Percentiles rank a stretch among this genome's conserved stretches.
These are phyloP conservation scores for Peromyscus melanophrys DNA, from an alignment of 2,797 vertebrate genomes.

Conservation along the genomic window DNA sequence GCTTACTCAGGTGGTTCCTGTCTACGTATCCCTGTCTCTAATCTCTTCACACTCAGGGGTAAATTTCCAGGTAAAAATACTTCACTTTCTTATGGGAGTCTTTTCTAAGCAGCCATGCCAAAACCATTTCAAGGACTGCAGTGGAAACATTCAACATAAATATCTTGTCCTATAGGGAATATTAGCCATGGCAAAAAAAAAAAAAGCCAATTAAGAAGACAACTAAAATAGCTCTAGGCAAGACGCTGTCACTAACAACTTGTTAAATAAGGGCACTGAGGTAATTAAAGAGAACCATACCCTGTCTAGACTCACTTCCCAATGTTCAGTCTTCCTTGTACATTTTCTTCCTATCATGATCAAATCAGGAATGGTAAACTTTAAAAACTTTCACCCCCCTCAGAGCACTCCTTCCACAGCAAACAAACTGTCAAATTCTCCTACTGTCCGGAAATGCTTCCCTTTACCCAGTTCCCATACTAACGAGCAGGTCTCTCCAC, in stretches of 20 bases:
- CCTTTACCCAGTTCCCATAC: neutral
- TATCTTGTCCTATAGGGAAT: constrained; percentile 74
- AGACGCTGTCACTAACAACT: constrained; percentile 41
- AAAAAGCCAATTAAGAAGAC: constrained; percentile 62
- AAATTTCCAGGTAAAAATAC: constrained; percentile 80
- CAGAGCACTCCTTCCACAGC: neutral
- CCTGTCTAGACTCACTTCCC: constrained; percentile 6
- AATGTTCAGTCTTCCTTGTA: neutral
- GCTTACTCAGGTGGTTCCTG: neutral
- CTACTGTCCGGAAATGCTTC: neutral
- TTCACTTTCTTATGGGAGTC: constrained; percentile 63
- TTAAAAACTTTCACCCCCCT: neutral
- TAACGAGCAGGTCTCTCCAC: neutral
- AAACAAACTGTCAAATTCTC: neutral
- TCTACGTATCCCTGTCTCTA: constrained; percentile 23
- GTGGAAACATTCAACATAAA: constrained; percentile 81
- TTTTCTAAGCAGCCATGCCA: constrained; percentile 64
- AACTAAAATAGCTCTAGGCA: constrained; percentile 65
- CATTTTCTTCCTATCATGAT: neutral
- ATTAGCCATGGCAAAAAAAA: constrained; percentile 50
- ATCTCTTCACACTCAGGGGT: constrained; percentile 46
- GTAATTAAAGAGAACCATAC: neutral
- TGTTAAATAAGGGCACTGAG: constrained; percentile 2
- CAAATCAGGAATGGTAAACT: neutral
- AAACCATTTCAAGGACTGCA: constrained; percentile 71